Evolutionary conservation across 2,113 vertebrate species (phyloP).

Genomic region (Nerophis ophidion): DNA sequence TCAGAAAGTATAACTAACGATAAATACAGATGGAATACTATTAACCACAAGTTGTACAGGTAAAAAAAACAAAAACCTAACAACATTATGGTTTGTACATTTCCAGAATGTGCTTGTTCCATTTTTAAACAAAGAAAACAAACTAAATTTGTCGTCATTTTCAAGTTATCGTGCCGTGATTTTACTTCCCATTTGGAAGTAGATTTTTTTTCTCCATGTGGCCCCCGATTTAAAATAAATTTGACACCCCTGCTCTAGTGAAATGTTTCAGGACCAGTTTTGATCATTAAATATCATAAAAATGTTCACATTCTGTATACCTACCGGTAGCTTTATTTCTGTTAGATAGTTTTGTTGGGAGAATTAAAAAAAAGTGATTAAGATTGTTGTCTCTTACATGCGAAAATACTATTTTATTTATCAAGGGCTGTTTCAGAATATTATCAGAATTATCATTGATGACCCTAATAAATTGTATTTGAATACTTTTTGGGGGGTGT

Average conservation of each 20-base stretch:
- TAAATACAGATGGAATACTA: too few species aligned
- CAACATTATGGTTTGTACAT: too few species aligned
- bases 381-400: neutral
- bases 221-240: too few species aligned
- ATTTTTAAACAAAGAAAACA: too few species aligned
- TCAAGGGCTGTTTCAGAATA: neutral
- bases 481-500: neutral
- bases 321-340: constrained; percentile 5
- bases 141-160: too few species aligned
- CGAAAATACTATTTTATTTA: neutral
- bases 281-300: neutral
- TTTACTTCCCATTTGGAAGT: too few species aligned
- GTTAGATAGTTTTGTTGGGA: neutral
- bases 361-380: neutral
- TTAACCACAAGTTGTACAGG: too few species aligned
- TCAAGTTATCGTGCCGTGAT: too few species aligned
- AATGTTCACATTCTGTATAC: neutral
- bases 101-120: too few species aligned
- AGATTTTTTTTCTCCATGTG: too few species aligned
- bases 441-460: neutral
- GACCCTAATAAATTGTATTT: neutral
- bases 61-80: too few species aligned
- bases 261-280: neutral
- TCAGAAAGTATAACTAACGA: too few species aligned
- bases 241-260: neutral